Conservation (phyloP, 2,113 vertebrate genomes). For the Podocnemis expansa region DNA sequence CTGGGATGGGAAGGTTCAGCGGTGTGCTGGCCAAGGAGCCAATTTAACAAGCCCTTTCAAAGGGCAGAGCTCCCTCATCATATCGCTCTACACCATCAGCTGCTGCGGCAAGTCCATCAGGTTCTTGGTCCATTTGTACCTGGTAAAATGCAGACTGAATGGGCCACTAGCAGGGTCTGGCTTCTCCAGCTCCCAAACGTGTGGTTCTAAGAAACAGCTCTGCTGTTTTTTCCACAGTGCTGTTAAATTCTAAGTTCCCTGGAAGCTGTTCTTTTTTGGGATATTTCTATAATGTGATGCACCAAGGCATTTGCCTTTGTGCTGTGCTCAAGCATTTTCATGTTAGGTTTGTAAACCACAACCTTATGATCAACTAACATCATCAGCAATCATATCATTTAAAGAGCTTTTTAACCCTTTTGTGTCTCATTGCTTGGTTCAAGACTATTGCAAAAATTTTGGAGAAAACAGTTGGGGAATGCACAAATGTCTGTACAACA, state of each 20-base stretch:
- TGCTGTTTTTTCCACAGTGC: not conserved
- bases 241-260: not conserved
- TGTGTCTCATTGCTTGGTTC: fast-evolving
- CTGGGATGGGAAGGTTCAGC: not conserved
- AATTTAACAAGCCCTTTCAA: fast-evolving
- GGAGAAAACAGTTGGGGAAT: not conserved
- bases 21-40: not conserved
- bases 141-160: not conserved
- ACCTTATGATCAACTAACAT: not conserved
- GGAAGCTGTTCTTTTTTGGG: not conserved
- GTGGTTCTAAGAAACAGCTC: not conserved
- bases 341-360: fast-evolving
- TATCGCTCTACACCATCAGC: not conserved
- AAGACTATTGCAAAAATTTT: fast-evolving
- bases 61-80: fast-evolving
- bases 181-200: not conserved
- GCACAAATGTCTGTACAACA: not conserved
- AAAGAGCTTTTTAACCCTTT: not conserved
- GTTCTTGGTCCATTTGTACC: not conserved
- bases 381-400: not conserved
- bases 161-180: not conserved
- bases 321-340: not conserved
- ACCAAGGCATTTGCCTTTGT: fast-evolving
- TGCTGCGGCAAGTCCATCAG: not conserved
- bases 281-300: not conserved